Percentiles rank a stretch among this genome's conserved stretches.
Conservation (phyloP, 2,888 invertebrate species). For the Crematogaster levior region DNA sequence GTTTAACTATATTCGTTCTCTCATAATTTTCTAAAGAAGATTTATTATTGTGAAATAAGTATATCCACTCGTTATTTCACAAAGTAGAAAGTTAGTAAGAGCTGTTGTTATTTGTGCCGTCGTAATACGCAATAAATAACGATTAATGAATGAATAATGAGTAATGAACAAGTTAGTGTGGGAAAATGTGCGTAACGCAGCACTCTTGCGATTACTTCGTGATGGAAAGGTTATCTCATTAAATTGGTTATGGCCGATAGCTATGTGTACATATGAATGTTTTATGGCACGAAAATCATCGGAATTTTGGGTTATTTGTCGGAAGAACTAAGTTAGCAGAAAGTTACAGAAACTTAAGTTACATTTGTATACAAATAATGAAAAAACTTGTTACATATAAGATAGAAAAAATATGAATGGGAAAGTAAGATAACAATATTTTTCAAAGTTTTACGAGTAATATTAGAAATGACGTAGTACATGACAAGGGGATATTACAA, state of each 20-base stretch:
- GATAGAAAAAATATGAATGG: neutral
- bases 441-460: neutral
- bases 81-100: conserved; percentile 19
- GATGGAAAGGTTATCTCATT: neutral
- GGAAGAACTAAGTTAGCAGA: neutral
- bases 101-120: conserved; percentile 34
- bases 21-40: too few species aligned
- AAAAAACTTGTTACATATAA: neutral
- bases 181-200: neutral
- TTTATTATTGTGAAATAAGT: conserved; percentile 46
- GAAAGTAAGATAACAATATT: neutral
- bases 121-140: neutral
- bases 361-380: neutral
- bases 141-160: conserved; percentile 31
- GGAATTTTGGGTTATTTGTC: neutral
- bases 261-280: neutral
- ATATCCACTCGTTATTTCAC: neutral
- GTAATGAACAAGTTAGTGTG: neutral
- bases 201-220: neutral
- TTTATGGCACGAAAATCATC: neutral
- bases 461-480: neutral
- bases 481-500: neutral
- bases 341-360: neutral
- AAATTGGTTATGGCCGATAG: conserved; percentile 8
- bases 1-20: conserved; percentile 11